phyloP scores from a whole-genome alignment of 2,888 invertebrate species.

The Brachypalpus laphriformis region DNA sequence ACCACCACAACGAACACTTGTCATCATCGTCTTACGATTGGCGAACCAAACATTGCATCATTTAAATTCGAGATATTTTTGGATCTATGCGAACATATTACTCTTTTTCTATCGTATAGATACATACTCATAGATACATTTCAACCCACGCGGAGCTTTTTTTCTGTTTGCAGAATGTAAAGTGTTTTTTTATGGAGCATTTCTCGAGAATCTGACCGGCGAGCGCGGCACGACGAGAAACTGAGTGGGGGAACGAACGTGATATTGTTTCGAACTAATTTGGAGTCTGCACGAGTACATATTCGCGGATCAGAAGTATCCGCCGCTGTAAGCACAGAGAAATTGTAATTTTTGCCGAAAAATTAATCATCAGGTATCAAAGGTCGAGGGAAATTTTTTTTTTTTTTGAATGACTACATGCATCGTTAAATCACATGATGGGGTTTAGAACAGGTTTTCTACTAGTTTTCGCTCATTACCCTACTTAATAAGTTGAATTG shows the following conservation, averaged over 20 bases:
- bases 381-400: slow-evolving; percentile 4
- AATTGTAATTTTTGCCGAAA: background rate
- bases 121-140: background rate
- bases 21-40: slow-evolving; percentile 51
- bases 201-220: slow-evolving; percentile 17
- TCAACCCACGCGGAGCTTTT: slow-evolving; percentile 19
- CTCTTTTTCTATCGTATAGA: background rate
- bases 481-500: background rate
- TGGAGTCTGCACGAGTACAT: slow-evolving; percentile 20
- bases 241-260: background rate
- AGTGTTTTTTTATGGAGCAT: slow-evolving; percentile 13
- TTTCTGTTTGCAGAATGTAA: background rate
- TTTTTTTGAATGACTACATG: background rate
- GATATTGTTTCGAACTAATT: slow-evolving; percentile 38
- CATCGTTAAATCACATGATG: slow-evolving; percentile 25
- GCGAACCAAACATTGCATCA: slow-evolving; percentile 63
- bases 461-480: background rate
- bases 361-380: slow-evolving; percentile 30
- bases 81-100: background rate
- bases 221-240: no score
- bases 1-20: slow-evolving; percentile 50
- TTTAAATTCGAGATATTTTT: slow-evolving; percentile 51
- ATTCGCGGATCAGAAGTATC: background rate
- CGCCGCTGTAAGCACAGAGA: background rate
- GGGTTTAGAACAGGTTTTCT: background rate